Evolutionary conservation across 2,113 vertebrate genomes (phyloP).

Genomic region (Melanocharis versteri): DNA sequence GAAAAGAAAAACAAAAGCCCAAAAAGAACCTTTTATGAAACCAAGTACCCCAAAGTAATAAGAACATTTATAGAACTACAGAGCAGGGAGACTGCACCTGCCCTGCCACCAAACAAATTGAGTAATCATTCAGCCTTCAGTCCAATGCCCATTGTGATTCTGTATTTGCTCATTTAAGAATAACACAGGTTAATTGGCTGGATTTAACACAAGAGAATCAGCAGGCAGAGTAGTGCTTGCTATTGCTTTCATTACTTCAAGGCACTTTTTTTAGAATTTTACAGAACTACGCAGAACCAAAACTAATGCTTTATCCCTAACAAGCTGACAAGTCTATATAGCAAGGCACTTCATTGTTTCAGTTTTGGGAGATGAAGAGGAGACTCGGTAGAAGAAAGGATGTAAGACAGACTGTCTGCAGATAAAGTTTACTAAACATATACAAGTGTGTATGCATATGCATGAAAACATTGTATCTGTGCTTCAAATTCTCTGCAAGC

Average conservation of each 20-base stretch:
- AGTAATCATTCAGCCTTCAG: neutral
- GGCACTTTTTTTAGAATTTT: neutral
- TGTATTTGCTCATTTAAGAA: neutral
- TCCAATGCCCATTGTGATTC: neutral
- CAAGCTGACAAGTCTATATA: neutral
- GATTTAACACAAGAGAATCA: neutral
- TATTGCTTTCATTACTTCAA: neutral
- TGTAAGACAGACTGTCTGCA: neutral
- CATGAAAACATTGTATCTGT: neutral
- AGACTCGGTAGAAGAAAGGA: neutral
- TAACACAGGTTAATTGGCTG: neutral
- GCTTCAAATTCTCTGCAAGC: neutral
- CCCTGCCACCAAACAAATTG: fast-evolving
- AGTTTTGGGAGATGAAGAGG: neutral
- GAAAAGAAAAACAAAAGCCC: neutral
- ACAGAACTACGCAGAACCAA: neutral
- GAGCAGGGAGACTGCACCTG: neutral
- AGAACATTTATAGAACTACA: neutral
- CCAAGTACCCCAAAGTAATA: neutral
- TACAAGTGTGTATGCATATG: too few species aligned
- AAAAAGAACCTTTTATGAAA: neutral
- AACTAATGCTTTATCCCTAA: neutral
- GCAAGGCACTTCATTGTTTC: neutral
- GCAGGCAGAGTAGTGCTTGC: neutral
- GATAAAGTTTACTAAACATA: neutral